Percentiles rank a stretch among this genome's conserved stretches.
Conservation (phyloP, 2,113 vertebrate species). For the Oryzias melastigma region DNA sequence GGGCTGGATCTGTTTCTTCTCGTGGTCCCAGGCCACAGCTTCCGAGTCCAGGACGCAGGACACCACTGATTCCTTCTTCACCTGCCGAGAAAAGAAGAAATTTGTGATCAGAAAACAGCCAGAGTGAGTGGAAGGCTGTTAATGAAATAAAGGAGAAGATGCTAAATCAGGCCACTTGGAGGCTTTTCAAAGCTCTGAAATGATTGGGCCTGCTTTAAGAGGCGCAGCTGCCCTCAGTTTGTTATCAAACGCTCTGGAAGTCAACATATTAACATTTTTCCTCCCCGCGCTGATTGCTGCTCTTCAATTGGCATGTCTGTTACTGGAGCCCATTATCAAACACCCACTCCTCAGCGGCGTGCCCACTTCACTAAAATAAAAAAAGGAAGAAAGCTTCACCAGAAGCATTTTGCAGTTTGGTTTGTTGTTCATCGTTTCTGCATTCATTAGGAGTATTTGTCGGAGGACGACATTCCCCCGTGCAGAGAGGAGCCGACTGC, state of each 20-base stretch:
- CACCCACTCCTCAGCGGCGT: neutral
- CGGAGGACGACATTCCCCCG: conserved; percentile 6
- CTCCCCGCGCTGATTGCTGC: conserved; percentile 18
- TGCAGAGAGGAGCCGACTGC: conserved; percentile 4
- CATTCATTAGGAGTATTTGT: conserved; percentile 7
- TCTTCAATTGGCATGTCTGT: neutral
- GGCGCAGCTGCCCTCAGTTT: conserved; percentile 36
- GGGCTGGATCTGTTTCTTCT: conserved; percentile 88
- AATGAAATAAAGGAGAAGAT: conserved; percentile 11
- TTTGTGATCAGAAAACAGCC: neutral
- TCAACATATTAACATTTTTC: conserved; percentile 24
- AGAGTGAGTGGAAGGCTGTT: neutral
- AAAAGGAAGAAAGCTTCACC: conserved; percentile 19
- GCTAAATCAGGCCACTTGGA: conserved; percentile 3
- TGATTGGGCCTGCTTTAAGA: conserved; percentile 12
- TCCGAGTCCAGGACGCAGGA: conserved; percentile 88
- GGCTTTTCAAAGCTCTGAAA: conserved; percentile 9
- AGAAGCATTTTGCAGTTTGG: neutral
- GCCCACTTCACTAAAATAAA: neutral
- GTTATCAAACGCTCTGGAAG: conserved; percentile 34
- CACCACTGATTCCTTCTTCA: conserved; percentile 78
- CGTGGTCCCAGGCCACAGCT: conserved; percentile 87
- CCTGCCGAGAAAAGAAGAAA: conserved; percentile 56
- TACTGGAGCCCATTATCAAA: conserved; percentile 2
- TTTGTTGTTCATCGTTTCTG: conserved; percentile 15